These are phyloP conservation scores for Loriculus beryllinus DNA, from an alignment of 2,797 vertebrate species.

Conservation along the genomic window DNA sequence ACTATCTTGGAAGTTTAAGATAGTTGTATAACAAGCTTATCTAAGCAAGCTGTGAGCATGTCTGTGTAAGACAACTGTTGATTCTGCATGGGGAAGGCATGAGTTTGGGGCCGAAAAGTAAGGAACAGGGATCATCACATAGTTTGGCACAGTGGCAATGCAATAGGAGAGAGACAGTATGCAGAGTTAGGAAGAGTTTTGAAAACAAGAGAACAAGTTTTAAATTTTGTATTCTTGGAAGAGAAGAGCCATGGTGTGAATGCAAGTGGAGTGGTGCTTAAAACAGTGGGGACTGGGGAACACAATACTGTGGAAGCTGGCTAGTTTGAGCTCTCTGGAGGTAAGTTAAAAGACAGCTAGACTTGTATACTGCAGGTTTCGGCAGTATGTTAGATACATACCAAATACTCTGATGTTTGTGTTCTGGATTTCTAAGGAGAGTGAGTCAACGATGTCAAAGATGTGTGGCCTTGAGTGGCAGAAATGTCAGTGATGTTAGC, in stretches of 20 bases:
- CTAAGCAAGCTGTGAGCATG: background rate
- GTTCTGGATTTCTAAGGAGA: background rate
- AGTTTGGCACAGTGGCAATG: background rate
- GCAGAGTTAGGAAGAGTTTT: background rate
- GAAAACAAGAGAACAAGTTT: background rate
- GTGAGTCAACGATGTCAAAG: background rate
- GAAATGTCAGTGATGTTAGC: background rate
- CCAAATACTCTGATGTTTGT: background rate
- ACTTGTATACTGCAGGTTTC: background rate
- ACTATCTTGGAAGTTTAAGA: background rate
- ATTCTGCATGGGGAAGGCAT: background rate
- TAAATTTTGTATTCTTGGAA: background rate
- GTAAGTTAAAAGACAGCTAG: background rate
- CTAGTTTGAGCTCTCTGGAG: background rate
- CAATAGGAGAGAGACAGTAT: background rate
- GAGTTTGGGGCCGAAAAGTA: background rate
- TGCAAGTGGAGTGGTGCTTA: background rate
- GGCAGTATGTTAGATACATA: background rate
- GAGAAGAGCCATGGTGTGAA: background rate
- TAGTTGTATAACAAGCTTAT: background rate
- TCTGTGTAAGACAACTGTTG: background rate
- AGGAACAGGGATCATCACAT: background rate
- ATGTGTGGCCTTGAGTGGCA: accelerated
- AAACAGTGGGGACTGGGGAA: background rate
- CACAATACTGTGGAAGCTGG: background rate